Conservation (phyloP, 2,113 vertebrate species). For the Rhynchomys soricoides region DNA sequence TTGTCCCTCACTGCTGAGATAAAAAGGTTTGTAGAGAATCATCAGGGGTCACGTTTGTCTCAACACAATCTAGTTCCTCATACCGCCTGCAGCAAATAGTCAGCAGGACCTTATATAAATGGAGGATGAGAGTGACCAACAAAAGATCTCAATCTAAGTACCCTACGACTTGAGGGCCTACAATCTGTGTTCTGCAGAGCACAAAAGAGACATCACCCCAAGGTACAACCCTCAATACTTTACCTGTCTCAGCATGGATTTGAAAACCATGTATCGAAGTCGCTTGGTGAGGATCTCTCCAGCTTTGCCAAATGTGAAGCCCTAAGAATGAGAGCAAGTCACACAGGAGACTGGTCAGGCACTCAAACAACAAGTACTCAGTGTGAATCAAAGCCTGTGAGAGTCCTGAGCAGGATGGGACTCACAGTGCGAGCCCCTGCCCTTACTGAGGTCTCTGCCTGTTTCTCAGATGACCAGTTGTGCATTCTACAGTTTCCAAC, state of each 20-base stretch:
- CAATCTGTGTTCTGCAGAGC: rapidly evolving
- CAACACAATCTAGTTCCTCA: background rate
- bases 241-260: slow-evolving; percentile 97
- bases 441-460: background rate
- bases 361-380: background rate
- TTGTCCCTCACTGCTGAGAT: background rate
- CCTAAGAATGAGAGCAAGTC: slow-evolving; percentile 36
- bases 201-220: rapidly evolving
- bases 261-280: slow-evolving; percentile 92
- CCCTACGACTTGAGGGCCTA: background rate
- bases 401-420: background rate
- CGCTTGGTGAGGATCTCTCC: slow-evolving; percentile 91
- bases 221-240: background rate
- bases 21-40: background rate
- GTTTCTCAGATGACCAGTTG: background rate
- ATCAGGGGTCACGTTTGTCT: background rate
- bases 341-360: background rate
- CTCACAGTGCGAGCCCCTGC: background rate
- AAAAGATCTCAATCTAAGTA: background rate
- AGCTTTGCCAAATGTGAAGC: slow-evolving; percentile 54
- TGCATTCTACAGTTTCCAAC: background rate
- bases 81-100: background rate
- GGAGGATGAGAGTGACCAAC: background rate
- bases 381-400: background rate
- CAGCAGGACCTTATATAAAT: background rate